Evolutionary conservation across 2,888 invertebrate genomes (phyloP).

Genomic region (Chromoteleia sp.): DNA sequence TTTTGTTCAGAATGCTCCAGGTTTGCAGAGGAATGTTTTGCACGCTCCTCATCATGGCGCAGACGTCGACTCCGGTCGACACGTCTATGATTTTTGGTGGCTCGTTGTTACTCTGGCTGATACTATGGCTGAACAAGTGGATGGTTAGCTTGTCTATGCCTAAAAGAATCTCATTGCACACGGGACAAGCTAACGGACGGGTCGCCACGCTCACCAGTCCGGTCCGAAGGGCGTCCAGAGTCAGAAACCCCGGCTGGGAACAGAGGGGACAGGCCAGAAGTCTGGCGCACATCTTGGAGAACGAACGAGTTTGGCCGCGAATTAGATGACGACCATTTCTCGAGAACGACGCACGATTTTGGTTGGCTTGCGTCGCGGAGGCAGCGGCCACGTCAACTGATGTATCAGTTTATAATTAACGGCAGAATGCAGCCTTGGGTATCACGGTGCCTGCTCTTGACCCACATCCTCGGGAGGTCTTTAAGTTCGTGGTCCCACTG

Average conservation of each 20-base stretch:
- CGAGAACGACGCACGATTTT: slow-evolving; percentile 21
- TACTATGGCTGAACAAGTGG: slow-evolving; percentile 91
- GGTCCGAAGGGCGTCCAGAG: slow-evolving; percentile 89
- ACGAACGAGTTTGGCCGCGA: neutral
- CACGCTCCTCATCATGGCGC: slow-evolving; percentile 59
- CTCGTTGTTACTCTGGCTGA: slow-evolving; percentile 76
- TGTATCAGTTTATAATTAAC: slow-evolving; percentile 73
- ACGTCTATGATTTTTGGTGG: slow-evolving; percentile 70
- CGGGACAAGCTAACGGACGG: slow-evolving; percentile 90
- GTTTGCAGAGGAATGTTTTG: slow-evolving; percentile 73
- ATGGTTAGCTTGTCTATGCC: slow-evolving; percentile 94
- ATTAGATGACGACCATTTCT: slow-evolving; percentile 30
- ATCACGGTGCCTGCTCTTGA: slow-evolving; percentile 78
- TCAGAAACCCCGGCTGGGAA: slow-evolving; percentile 89
- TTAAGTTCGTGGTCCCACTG: neutral
- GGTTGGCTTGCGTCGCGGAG: neutral
- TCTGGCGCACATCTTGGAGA: slow-evolving; percentile 81
- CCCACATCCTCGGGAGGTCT: slow-evolving; percentile 64
- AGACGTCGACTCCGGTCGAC: slow-evolving; percentile 37
- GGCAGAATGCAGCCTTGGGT: slow-evolving; percentile 71
- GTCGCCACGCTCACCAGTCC: slow-evolving; percentile 91
- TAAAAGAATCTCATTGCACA: slow-evolving; percentile 90
- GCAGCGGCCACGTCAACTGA: neutral
- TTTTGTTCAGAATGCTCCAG: slow-evolving; percentile 74
- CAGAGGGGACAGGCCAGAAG: slow-evolving; percentile 91